Percentiles rank a stretch among this genome's conserved stretches.
phyloP scores from a whole-genome alignment of 2,113 vertebrate species.

The Laterallus jamaicensis region DNA sequence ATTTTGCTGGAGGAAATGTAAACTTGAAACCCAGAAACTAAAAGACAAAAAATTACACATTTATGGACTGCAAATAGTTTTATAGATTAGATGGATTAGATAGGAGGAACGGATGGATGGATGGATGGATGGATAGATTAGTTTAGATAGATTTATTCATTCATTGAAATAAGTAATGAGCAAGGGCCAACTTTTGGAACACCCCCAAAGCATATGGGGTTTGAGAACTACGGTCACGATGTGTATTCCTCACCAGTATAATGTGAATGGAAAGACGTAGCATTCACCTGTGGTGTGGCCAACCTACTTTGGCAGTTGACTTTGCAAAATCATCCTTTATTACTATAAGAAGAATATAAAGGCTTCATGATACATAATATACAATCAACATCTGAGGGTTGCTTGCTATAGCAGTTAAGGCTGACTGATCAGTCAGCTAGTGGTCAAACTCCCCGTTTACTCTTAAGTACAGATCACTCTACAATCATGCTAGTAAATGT shows the following conservation, averaged over 20 bases:
- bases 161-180: background rate
- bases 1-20: background rate
- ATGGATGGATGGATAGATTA: background rate
- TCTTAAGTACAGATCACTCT: background rate
- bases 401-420: background rate
- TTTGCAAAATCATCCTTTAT: background rate
- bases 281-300: background rate
- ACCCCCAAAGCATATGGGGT: background rate
- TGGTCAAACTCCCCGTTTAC: background rate
- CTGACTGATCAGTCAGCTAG: background rate
- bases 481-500: background rate
- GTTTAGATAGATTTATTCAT: background rate
- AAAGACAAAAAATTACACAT: background rate
- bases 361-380: background rate
- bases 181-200: background rate
- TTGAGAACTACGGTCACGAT: background rate
- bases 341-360: background rate
- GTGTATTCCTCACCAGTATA: background rate
- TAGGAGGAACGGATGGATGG: too few species aligned
- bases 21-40: background rate
- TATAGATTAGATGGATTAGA: background rate
- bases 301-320: background rate
- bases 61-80: background rate
- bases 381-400: background rate
- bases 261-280: background rate